Evolutionary conservation across 2,888 invertebrate genomes (phyloP).

Genomic region (Keiferia lycopersicella): DNA sequence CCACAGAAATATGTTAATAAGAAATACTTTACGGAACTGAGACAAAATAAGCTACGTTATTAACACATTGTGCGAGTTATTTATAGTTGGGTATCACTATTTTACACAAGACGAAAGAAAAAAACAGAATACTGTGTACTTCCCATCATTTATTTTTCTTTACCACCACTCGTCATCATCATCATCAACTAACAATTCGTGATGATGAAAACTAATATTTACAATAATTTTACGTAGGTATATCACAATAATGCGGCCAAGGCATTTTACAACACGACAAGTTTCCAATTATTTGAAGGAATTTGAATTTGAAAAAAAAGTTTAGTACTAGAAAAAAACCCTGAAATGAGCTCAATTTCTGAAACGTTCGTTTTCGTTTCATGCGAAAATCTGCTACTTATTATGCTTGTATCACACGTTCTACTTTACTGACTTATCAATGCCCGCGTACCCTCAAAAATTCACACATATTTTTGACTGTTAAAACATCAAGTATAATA

Average conservation of each 20-base stretch:
- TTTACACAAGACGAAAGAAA: neutral
- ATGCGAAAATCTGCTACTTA: too few species aligned
- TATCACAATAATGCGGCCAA: conserved; percentile 66
- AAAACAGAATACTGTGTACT: conserved; percentile 39
- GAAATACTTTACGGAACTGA: neutral
- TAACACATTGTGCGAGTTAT: neutral
- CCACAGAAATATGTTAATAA: neutral
- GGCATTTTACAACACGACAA: conserved; percentile 44
- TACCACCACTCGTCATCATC: conserved; percentile 7
- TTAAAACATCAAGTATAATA: too few species aligned
- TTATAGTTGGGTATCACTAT: neutral
- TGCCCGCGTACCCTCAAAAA: too few species aligned
- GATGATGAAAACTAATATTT: conserved; percentile 43
- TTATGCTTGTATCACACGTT: too few species aligned
- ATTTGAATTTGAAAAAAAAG: too few species aligned
- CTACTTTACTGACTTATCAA: too few species aligned
- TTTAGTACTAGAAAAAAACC: too few species aligned
- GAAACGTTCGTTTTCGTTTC: too few species aligned
- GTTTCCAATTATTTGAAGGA: conserved; percentile 26
- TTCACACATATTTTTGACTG: too few species aligned
- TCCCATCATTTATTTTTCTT: conserved; percentile 48
- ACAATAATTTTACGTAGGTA: conserved; percentile 44
- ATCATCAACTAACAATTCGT: conserved; percentile 34
- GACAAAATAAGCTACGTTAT: neutral
- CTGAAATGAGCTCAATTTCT: too few species aligned